Base-by-base conservation (phyloP, 2,797 vertebrate species). In the Pangasius mekongensis region DNA sequence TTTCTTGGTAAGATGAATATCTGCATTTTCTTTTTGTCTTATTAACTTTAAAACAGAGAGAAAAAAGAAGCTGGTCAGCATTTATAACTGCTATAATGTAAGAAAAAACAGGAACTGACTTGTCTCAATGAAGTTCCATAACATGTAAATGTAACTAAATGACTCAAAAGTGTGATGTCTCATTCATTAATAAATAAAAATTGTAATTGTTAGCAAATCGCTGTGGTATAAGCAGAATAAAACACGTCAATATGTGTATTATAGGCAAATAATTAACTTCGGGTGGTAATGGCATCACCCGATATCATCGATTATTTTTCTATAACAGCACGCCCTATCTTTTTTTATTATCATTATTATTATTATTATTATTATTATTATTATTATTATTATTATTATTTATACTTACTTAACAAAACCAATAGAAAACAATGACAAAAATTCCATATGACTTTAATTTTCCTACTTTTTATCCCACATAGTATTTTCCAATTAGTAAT, bases 401-500 rank as follows among this genome's bases (percentile, higher is more conserved):
- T 39, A 43, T 39, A 39, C 78, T 58, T 81, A 56, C 77, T 82
- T 18, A 64, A 20, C 36, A 27, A 39, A 54, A 22, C 14, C n/a
- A 78, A 20, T 39, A 58, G 20, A 58, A 36, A 64, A n/a, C 11
- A 3, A 60, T 43, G 58, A n/a, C 60, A 66, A 66, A 20, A 43
- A 49, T 9, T n/a, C 27, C 9, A 30, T 20, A 14, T 49, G 54
- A 9, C 39, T 83, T 3, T 82, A 18, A 27, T 39, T 30, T 83
- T n/a, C 4, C 14, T 20, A 49, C n/a, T 49, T 66, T 64, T 64
- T 27, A 3, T 1, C 20, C 24, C 52, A 39, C 58, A 82, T 62
- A 43, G 14, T 64, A 47, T 83, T 64, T 64, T 83, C 62, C 47
- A 67, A 33, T 66, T 49, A 83, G 60, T 18, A 66, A 83, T 30